Percentiles rank a stretch among this genome's conserved stretches.
These are phyloP conservation scores for Mesorhabditis spiculigera DNA, from an alignment of 2,888 invertebrate genomes.

Conservation along the genomic window DNA sequence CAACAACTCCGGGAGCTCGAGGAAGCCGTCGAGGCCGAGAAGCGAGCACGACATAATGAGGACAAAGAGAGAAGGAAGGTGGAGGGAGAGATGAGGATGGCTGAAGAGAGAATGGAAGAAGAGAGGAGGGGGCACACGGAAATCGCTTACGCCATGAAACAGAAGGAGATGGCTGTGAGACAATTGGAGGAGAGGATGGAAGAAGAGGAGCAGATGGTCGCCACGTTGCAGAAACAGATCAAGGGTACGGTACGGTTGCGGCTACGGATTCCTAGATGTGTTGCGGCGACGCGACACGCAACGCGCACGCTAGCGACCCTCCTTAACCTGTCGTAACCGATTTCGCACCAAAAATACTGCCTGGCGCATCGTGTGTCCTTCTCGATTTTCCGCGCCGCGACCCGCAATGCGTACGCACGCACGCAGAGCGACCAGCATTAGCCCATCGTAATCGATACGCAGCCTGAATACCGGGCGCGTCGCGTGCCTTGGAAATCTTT, in stretches of 20 bases:
- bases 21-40: slow-evolving; percentile 57
- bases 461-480: too few relatives aligned
- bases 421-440: too few relatives aligned
- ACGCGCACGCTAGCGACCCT: too few relatives aligned
- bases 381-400: too few relatives aligned
- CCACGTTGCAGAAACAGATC: not conserved
- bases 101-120: slow-evolving; percentile 57
- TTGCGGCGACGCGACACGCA: too few relatives aligned
- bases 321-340: too few relatives aligned
- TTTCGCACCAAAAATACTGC: too few relatives aligned
- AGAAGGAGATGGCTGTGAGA: not conserved
- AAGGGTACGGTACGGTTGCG: not conserved
- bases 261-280: too few relatives aligned
- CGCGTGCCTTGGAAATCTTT: too few relatives aligned
- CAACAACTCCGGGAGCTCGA: slow-evolving; percentile 57
- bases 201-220: not conserved
- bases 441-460: too few relatives aligned
- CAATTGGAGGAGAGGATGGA: not conserved
- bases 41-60: slow-evolving; percentile 59
- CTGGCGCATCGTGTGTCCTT: too few relatives aligned
- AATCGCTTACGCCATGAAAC: not conserved
- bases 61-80: slow-evolving; percentile 58
- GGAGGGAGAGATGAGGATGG: slow-evolving; percentile 57
- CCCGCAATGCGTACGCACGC: too few relatives aligned
- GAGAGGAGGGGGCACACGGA: slow-evolving; percentile 13